Evolutionary conservation across 2,797 vertebrate genomes (phyloP).

Genomic region (Xenentodon cancila): DNA sequence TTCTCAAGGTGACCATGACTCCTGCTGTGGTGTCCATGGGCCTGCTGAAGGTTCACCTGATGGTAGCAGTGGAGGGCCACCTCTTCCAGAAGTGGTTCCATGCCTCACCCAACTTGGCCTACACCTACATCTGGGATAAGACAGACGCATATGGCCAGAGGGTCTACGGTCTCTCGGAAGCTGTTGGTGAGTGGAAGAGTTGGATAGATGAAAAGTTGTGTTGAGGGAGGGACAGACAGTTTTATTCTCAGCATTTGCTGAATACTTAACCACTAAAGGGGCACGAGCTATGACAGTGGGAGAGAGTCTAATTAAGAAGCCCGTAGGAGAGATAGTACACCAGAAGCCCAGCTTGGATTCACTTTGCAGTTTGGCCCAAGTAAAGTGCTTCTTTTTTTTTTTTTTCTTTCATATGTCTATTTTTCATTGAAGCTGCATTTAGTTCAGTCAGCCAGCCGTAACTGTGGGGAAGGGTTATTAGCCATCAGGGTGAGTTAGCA

Average conservation of each 20-base stretch:
- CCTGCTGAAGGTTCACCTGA: conserved; percentile 96
- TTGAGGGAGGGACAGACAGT: not conserved
- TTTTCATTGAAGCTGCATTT: conserved; percentile 67
- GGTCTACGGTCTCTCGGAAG: conserved; percentile 95
- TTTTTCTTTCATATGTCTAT: conserved; percentile 55
- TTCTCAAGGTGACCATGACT: conserved; percentile 98
- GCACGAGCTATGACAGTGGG: conserved; percentile 55
- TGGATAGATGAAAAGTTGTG: conserved; percentile 6
- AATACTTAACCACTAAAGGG: conserved; percentile 49
- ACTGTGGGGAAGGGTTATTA: conserved; percentile 79
- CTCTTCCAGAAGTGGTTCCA: conserved; percentile 99
- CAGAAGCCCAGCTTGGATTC: conserved; percentile 49
- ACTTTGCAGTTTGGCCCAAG: conserved; percentile 45
- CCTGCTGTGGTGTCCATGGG: conserved; percentile 94
- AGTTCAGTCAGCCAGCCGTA: conserved; percentile 73
- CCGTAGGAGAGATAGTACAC: conserved; percentile 66
- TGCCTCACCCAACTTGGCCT: conserved; percentile 95
- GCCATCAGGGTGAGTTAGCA: conserved; percentile 78
- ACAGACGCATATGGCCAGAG: conserved; percentile 95
- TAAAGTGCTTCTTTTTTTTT: conserved; percentile 54
- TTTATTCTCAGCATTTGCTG: conserved; percentile 20
- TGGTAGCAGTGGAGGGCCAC: conserved; percentile 98
- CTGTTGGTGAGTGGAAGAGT: conserved; percentile 84
- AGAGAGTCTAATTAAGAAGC: conserved; percentile 70
- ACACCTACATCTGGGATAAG: conserved; percentile 99